Evolutionary conservation across 2,113 vertebrate genomes (phyloP).

Genomic region (zebrafish (Danio rerio)): DNA sequence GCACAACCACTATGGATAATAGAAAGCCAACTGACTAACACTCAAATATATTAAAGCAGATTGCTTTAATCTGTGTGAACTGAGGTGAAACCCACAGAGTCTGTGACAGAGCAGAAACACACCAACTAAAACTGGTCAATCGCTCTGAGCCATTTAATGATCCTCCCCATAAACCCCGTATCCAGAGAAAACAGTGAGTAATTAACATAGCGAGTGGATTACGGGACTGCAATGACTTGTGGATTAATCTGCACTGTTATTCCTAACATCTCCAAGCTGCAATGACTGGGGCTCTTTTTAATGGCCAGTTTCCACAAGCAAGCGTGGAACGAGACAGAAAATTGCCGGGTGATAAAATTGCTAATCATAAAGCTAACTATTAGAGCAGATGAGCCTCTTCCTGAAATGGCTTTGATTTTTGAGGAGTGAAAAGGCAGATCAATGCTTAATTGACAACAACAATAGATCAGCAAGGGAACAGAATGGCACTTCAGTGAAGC

Average conservation of each 20-base stretch:
- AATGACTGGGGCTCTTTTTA: conserved; percentile 67
- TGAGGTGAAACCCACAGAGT: conserved; percentile 17
- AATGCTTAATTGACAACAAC: conserved; percentile 46
- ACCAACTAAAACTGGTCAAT: conserved; percentile 74
- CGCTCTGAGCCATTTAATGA: conserved; percentile 76
- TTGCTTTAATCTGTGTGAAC: conserved; percentile 27
- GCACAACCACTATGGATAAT: too few species aligned
- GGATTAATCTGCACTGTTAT: conserved; percentile 80
- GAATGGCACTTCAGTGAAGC: conserved; percentile 2
- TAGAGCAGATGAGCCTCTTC: conserved; percentile 38
- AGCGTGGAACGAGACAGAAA: conserved; percentile 46
- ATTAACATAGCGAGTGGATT: conserved; percentile 80
- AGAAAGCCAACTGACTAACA: too few species aligned
- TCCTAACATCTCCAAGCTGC: conserved; percentile 75
- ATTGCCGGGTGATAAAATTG: conserved; percentile 57
- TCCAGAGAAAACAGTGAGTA: conserved; percentile 73
- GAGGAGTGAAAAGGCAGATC: conserved; percentile 47
- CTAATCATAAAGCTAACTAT: conserved; percentile 56
- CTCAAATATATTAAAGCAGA: too few species aligned
- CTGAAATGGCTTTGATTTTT: conserved; percentile 49
- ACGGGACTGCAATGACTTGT: conserved; percentile 75
- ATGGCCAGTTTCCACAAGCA: conserved; percentile 32
- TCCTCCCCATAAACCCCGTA: conserved; percentile 71
- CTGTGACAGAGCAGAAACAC: conserved; percentile 55
- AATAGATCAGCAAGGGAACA: conserved; percentile 28